Percentiles rank a stretch among this genome's conserved stretches.
phyloP scores from a whole-genome alignment of 2,888 invertebrate species.

The Hipparchia sbordonii region DNA sequence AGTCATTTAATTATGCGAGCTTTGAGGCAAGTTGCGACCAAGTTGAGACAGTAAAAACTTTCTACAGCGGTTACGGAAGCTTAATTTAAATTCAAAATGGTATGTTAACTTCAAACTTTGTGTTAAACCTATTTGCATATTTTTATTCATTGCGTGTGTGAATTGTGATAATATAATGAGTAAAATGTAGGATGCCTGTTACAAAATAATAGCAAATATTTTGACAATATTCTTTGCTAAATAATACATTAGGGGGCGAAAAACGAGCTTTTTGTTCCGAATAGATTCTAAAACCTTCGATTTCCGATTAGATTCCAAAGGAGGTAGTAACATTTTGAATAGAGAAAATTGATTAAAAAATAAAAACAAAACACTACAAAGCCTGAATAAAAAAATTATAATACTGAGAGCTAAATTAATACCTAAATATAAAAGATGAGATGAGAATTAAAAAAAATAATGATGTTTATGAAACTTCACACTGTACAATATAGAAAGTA shows the following conservation, averaged over 20 bases:
- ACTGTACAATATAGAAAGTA: neutral
- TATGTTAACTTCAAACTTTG: slow-evolving; percentile 3
- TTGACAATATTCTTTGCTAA: neutral
- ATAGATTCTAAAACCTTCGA: no score
- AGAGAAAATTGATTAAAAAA: no score
- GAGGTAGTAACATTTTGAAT: no score
- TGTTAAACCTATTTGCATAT: neutral
- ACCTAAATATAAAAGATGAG: no score
- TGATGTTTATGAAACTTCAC: neutral
- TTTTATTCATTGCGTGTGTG: neutral
- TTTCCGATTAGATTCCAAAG: no score
- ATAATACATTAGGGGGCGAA: neutral
- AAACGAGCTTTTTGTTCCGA: neutral
- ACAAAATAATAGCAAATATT: neutral
- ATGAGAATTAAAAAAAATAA: neutral
- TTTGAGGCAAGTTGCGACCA: neutral
- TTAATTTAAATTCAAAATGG: neutral
- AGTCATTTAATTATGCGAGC: neutral
- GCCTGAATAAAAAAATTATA: no score
- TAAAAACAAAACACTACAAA: no score
- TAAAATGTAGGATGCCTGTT: neutral
- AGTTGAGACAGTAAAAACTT: neutral
- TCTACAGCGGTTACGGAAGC: neutral
- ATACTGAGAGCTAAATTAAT: no score
- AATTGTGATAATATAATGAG: neutral